These are phyloP conservation scores for Hippocampus kuda DNA, from an alignment of 2,797 vertebrate species.

Conservation along the genomic window DNA sequence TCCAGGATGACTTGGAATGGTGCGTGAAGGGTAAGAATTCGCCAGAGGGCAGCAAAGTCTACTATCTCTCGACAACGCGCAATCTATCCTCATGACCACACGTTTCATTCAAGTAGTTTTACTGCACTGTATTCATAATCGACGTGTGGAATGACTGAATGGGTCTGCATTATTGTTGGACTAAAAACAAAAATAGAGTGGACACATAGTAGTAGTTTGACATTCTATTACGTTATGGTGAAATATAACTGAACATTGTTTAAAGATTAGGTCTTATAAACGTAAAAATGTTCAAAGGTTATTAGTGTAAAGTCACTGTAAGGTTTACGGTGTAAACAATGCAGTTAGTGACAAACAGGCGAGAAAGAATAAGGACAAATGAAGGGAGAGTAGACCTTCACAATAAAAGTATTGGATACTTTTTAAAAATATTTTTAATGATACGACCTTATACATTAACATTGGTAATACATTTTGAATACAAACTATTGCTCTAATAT, in stretches of 20 bases:
- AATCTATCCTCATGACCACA: not conserved
- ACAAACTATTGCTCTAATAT: not conserved
- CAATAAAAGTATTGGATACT: not conserved
- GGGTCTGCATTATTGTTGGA: not conserved
- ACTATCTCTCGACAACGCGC: not conserved
- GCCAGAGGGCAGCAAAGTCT: constrained; percentile 2
- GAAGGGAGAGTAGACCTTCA: not conserved
- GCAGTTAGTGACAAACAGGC: not conserved
- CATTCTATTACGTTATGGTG: not conserved
- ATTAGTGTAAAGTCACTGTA: not conserved
- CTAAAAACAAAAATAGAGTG: not conserved
- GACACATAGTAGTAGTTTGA: not conserved
- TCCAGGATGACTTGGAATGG: not conserved
- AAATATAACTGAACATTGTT: not conserved
- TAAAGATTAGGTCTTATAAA: not conserved
- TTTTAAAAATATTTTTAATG: not conserved
- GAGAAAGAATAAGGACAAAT: not conserved
- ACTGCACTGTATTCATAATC: not conserved
- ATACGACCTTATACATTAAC: not conserved
- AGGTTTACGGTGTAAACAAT: not conserved
- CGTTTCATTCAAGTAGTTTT: not conserved
- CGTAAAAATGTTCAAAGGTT: too few species aligned
- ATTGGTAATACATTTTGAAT: not conserved
- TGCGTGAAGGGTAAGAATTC: not conserved
- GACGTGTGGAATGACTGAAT: not conserved